Conservation (phyloP, 2,888 invertebrate genomes). For the Volucella bombylans region DNA sequence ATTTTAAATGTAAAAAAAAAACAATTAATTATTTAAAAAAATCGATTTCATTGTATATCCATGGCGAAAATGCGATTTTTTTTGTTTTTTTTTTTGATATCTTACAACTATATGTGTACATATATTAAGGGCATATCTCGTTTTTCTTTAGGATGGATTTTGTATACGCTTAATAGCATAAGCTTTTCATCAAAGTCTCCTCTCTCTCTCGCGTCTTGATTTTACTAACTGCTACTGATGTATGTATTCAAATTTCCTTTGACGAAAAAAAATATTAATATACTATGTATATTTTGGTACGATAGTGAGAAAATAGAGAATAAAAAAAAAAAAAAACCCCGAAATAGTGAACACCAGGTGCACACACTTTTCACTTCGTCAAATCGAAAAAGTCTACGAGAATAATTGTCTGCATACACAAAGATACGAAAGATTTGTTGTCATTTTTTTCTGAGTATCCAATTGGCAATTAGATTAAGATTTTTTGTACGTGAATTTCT, state of each 20-base stretch:
- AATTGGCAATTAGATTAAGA: slow-evolving; percentile 11
- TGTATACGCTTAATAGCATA: slow-evolving; percentile 64
- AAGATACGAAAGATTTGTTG: slow-evolving; percentile 51
- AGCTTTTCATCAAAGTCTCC: slow-evolving; percentile 66
- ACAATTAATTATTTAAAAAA: slow-evolving; percentile 50
- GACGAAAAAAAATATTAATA: slow-evolving; percentile 17
- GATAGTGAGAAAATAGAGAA: slow-evolving; percentile 19
- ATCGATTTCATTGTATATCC: slow-evolving; percentile 56
- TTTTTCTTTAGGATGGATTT: slow-evolving; percentile 69
- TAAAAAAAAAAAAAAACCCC: slow-evolving; percentile 19
- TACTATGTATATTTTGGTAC: slow-evolving; percentile 25
- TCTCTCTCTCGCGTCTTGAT: slow-evolving; percentile 55
- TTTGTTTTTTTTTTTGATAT: slow-evolving; percentile 27
- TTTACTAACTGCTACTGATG: slow-evolving; percentile 62
- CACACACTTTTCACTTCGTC: slow-evolving; percentile 52
- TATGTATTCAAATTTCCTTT: slow-evolving; percentile 61
- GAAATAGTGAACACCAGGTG: slow-evolving; percentile 53
- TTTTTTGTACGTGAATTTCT: slow-evolving; percentile 7
- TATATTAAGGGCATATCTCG: slow-evolving; percentile 59
- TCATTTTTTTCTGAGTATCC: slow-evolving; percentile 40
- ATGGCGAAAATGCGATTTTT: slow-evolving; percentile 38
- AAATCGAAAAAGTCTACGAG: slow-evolving; percentile 19
- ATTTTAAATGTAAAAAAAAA: slow-evolving; percentile 3
- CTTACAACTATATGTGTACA: slow-evolving; percentile 33
- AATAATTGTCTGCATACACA: slow-evolving; percentile 27